Conservation (phyloP, 37 sponge, comb jelly and placozoan genomes). For the Halisarca cf. caerulea region DNA sequence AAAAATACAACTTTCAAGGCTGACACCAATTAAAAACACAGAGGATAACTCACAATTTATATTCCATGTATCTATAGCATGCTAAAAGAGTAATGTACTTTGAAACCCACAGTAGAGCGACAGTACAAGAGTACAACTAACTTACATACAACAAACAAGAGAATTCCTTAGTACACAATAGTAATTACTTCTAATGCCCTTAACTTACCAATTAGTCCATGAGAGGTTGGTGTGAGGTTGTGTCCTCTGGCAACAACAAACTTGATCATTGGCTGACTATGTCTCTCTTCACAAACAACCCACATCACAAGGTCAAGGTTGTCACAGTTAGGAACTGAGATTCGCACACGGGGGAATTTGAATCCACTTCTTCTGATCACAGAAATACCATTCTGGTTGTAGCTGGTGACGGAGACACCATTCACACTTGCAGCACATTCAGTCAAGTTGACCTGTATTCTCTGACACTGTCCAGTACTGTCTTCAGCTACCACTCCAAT, state of each 20-base stretch:
- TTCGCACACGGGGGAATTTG: conserved; percentile 27
- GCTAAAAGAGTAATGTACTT: no score
- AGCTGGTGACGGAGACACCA: background rate
- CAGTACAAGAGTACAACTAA: no score
- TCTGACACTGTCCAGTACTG: conserved; percentile 5
- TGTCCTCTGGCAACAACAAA: conserved; percentile 60
- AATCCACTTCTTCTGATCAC: background rate
- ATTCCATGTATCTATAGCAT: no score
- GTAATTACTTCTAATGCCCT: no score
- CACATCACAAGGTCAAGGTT: conserved; percentile 63
- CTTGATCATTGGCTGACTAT: conserved; percentile 44
- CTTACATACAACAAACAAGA: no score
- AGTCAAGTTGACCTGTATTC: conserved; percentile 49
- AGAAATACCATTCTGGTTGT: background rate
- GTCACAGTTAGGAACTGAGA: conserved; percentile 76
- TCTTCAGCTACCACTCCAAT: conserved; percentile 52
- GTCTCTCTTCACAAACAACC: conserved; percentile 45
- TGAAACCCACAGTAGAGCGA: no score
- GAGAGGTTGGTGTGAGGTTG: conserved; percentile 66
- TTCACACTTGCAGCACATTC: conserved; percentile 42
- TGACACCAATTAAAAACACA: no score
- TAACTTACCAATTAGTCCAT: conserved; percentile 75
- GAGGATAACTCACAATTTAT: no score
- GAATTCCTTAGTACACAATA: no score
- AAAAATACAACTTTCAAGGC: no score